These are phyloP conservation scores for Macrosiphum euphorbiae DNA, from an alignment of 2,888 invertebrate genomes.

Conservation along the genomic window DNA sequence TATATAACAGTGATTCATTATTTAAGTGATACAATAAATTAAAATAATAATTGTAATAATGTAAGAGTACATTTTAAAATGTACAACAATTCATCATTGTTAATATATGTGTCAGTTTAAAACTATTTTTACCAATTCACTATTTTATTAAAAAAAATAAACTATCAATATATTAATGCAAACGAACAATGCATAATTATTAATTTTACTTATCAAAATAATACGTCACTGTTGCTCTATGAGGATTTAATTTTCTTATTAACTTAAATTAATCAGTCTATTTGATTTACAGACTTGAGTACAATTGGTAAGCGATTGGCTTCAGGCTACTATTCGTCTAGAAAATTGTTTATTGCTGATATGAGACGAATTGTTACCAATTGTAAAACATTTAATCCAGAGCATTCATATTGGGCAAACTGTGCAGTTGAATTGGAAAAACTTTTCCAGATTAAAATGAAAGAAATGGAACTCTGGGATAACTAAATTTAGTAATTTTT, in stretches of 20 bases:
- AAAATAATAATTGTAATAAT: not conserved
- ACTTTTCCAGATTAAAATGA: slow-evolving; percentile 93
- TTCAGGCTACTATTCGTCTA: slow-evolving; percentile 88
- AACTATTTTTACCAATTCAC: not conserved
- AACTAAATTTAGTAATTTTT: slow-evolving; percentile 10
- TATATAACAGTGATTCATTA: not conserved
- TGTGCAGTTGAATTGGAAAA: slow-evolving; percentile 93
- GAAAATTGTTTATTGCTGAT: slow-evolving; percentile 93
- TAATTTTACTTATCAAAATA: not conserved
- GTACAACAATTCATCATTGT: too few relatives aligned
- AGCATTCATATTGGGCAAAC: slow-evolving; percentile 90
- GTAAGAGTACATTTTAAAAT: too few relatives aligned
- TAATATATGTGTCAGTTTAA: too few relatives aligned
- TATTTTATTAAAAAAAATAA: not conserved
- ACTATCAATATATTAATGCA: not conserved
- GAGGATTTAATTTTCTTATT: not conserved
- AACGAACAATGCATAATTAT: not conserved
- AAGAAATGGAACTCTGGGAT: slow-evolving; percentile 88
- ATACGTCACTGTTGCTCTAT: not conserved
- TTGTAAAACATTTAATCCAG: slow-evolving; percentile 95
- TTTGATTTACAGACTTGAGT: slow-evolving; percentile 79
- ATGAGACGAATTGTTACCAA: slow-evolving; percentile 96
- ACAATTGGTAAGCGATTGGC: slow-evolving; percentile 89
- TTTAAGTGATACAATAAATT: not conserved
- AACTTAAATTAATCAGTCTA: not conserved